Evolutionary conservation across 2,888 invertebrate genomes (phyloP).

Genomic region (Melipona beecheii): DNA sequence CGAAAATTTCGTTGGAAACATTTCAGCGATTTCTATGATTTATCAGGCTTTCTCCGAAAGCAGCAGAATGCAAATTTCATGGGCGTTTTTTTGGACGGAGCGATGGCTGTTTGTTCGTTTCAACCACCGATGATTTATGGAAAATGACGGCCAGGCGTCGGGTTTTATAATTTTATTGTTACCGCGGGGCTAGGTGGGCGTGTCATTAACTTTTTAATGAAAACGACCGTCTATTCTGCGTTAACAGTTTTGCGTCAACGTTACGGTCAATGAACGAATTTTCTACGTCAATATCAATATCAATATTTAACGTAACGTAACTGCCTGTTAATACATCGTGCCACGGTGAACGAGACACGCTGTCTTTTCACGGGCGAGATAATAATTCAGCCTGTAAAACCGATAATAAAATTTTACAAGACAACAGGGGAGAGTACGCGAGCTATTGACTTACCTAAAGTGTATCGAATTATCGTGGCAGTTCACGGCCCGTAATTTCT

Average conservation of each 20-base stretch:
- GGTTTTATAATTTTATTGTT: neutral
- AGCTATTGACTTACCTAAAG: neutral
- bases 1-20: neutral
- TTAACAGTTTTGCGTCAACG: too few relatives aligned
- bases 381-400: neutral
- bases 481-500: neutral
- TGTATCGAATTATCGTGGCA: neutral
- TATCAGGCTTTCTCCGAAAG: neutral
- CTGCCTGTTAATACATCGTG: neutral
- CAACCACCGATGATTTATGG: neutral
- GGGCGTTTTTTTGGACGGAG: neutral
- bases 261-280: too few relatives aligned
- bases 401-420: neutral
- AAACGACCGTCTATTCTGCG: too few relatives aligned
- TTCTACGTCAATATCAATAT: too few relatives aligned
- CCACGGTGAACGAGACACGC: neutral
- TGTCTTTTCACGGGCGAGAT: neutral
- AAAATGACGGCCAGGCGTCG: neutral
- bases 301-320: too few relatives aligned
- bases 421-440: neutral
- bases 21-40: conserved; percentile 18
- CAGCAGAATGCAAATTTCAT: conserved; percentile 16
- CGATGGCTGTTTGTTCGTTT: neutral
- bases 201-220: neutral
- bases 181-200: neutral